These are phyloP conservation scores for Synanthedon vespiformis DNA, from an alignment of 2,888 invertebrate genomes.

Conservation along the genomic window DNA sequence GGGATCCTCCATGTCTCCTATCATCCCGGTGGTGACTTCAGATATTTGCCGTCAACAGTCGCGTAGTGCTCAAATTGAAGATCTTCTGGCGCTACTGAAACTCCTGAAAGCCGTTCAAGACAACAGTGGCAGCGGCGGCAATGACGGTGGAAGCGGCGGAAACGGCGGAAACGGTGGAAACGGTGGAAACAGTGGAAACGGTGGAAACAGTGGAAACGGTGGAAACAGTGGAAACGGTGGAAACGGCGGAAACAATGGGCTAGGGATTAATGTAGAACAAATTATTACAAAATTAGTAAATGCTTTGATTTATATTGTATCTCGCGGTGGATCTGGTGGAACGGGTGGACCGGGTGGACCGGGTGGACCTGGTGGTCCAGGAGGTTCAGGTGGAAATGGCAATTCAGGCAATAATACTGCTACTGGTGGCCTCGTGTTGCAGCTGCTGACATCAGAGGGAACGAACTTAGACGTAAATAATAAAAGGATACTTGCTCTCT, in stretches of 20 bases:
- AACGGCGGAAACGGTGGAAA: not conserved
- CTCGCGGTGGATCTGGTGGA: constrained; percentile 7
- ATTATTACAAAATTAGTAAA: constrained; percentile 44
- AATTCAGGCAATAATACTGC: not conserved
- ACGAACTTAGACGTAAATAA: not conserved
- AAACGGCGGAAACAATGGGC: constrained; percentile 3
- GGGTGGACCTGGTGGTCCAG: not conserved
- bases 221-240: constrained; percentile 2
- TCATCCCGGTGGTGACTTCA: constrained; percentile 8
- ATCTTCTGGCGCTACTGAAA: constrained; percentile 2
- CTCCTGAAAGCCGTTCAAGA: constrained; percentile 5
- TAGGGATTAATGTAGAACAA: constrained; percentile 24
- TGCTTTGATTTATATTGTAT: constrained; percentile 31
- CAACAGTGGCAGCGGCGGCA: constrained; percentile 2
- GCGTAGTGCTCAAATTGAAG: not conserved
- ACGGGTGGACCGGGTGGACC: not conserved
- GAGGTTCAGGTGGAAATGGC: not conserved
- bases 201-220: constrained; percentile 1
- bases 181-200: not conserved
- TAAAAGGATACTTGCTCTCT: too few relatives aligned
- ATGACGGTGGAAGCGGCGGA: not conserved
- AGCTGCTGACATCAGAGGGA: not conserved
- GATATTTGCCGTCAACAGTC: not conserved
- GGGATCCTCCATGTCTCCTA: constrained; percentile 4
- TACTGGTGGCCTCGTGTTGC: constrained; percentile 4